phyloP scores from a whole-genome alignment of 2,888 invertebrate genomes.

The Tridacna crocea region DNA sequence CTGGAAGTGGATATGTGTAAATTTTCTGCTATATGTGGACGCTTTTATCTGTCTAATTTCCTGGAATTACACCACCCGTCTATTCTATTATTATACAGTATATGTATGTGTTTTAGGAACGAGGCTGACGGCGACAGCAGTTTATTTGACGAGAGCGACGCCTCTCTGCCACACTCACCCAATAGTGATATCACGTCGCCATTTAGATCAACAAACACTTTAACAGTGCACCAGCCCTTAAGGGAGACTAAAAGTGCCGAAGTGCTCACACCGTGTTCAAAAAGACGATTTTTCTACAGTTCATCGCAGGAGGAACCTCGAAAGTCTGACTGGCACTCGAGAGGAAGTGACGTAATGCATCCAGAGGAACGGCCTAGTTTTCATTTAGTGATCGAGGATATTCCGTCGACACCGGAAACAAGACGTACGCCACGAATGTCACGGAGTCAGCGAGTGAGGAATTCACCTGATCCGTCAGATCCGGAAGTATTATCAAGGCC shows the following conservation, averaged over 20 bases:
- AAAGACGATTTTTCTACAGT: conserved; percentile 65
- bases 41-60: too few species aligned
- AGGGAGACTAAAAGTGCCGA: conserved; percentile 72
- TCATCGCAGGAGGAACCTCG: conserved; percentile 31
- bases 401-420: conserved; percentile 64
- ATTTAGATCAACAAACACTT: conserved; percentile 42
- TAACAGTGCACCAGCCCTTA: conserved; percentile 57
- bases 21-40: too few species aligned
- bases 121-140: conserved; percentile 80
- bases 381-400: conserved; percentile 64
- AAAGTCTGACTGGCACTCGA: conserved; percentile 38
- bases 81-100: too few species aligned
- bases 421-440: conserved; percentile 47
- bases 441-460: conserved; percentile 63
- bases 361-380: conserved; percentile 62
- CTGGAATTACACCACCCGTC: too few species aligned
- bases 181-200: conserved; percentile 72
- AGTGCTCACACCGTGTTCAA: conserved; percentile 64
- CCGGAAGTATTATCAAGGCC: conserved; percentile 66
- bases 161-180: conserved; percentile 76
- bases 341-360: conserved; percentile 47
- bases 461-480: conserved; percentile 67
- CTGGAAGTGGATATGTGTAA: too few species aligned
- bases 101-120: conserved; percentile 66
- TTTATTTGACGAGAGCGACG: conserved; percentile 78